A percentile compares a stretch with the other conserved stretches of the same genome.
phyloP scores from a whole-genome alignment of 2,888 invertebrate genomes.

The Trachelus tabidus region DNA sequence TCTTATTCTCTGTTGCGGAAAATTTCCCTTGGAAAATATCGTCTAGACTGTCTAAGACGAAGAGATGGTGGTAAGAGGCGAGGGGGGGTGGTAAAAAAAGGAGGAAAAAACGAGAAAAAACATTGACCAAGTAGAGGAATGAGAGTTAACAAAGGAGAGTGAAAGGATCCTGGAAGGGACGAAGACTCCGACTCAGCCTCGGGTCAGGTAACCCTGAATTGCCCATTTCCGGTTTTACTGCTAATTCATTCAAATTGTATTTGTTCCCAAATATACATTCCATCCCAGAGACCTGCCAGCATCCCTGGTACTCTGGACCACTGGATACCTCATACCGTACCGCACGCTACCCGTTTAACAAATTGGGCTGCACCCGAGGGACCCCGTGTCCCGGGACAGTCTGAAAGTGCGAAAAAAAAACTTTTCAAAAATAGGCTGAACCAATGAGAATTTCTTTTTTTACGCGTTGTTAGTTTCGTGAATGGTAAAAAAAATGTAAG shows the following conservation, averaged over 20 bases:
- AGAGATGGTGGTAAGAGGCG: background rate
- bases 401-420: constrained; percentile 27
- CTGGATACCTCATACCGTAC: too few species aligned
- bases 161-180: background rate
- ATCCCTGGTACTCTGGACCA: background rate
- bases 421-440: background rate
- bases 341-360: constrained; percentile 26
- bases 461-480: too few species aligned
- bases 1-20: constrained; percentile 40
- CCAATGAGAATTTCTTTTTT: background rate
- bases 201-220: constrained; percentile 49
- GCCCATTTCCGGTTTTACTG: constrained; percentile 59
- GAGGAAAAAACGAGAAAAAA: background rate
- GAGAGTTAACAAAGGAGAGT: constrained; percentile 3
- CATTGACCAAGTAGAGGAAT: constrained; percentile 4
- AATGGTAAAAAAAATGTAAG: too few species aligned
- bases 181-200: constrained; percentile 19
- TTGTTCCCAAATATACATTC: constrained; percentile 59
- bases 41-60: constrained; percentile 38
- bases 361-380: constrained; percentile 27
- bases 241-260: constrained; percentile 65
- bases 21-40: constrained; percentile 48
- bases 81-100: background rate
- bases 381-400: constrained; percentile 12
- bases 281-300: constrained; percentile 26